phyloP scores from a whole-genome alignment of 2,797 vertebrate genomes.

The Pogonophryne albipinna region DNA sequence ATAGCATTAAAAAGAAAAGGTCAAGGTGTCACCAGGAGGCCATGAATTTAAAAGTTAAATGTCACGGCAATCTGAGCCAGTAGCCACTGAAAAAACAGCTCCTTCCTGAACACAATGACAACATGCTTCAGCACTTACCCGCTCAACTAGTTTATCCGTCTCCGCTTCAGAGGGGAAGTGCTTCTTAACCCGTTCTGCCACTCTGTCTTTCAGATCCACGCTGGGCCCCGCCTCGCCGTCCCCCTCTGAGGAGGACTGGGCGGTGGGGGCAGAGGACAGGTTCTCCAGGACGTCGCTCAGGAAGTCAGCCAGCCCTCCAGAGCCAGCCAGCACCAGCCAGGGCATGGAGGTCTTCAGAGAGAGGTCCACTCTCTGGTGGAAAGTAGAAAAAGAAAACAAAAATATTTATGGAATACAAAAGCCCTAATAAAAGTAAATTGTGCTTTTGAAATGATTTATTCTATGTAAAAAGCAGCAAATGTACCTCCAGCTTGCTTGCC shows the following conservation, averaged over 20 bases:
- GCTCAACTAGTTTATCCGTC: slow-evolving; percentile 82
- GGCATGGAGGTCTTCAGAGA: slow-evolving; percentile 88
- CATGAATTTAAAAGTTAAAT: background rate
- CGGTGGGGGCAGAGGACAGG: slow-evolving; percentile 50
- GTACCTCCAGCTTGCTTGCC: slow-evolving; percentile 87
- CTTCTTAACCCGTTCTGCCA: slow-evolving; percentile 80
- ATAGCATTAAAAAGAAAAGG: slow-evolving; percentile 12
- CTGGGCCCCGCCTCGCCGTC: slow-evolving; percentile 69
- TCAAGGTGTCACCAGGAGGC: background rate
- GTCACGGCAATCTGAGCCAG: background rate
- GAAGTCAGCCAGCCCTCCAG: slow-evolving; percentile 90
- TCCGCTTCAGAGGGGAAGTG: slow-evolving; percentile 79
- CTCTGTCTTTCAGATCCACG: slow-evolving; percentile 76
- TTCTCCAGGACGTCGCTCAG: slow-evolving; percentile 87
- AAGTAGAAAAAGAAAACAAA: background rate
- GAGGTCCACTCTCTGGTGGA: slow-evolving; percentile 82
- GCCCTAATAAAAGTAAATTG: background rate
- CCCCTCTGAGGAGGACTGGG: slow-evolving; percentile 67
- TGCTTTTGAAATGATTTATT: background rate
- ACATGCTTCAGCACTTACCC: slow-evolving; percentile 68
- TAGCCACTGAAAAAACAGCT: background rate
- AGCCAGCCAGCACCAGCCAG: slow-evolving; percentile 90
- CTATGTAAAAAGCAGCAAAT: background rate
- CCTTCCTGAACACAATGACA: background rate
- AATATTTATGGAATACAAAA: too few species aligned